Conservation (phyloP, 1,140 invertebrate genomes). For the Archegozetes longisetosus region DNA sequence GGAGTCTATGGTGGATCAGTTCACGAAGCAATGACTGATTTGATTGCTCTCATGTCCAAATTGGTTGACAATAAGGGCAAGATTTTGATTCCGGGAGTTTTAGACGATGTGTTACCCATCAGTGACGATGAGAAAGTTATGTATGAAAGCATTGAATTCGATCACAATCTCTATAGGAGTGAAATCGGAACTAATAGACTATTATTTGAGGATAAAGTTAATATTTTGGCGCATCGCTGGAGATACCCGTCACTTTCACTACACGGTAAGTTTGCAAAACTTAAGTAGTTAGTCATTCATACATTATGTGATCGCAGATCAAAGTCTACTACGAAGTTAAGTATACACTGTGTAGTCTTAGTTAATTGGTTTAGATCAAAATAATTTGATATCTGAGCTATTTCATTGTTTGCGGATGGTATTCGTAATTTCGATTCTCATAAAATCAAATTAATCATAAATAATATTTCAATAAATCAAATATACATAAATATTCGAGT, state of each 20-base stretch:
- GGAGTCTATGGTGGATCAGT: conserved; percentile 76
- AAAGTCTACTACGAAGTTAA: too few species aligned
- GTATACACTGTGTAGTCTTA: too few species aligned
- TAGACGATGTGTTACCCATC: conserved; percentile 57
- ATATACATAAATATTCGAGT: too few species aligned
- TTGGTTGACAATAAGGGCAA: conserved; percentile 68
- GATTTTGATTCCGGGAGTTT: conserved; percentile 60
- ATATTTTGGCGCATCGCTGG: conserved; percentile 77
- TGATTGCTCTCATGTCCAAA: conserved; percentile 64
- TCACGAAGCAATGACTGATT: conserved; percentile 71
- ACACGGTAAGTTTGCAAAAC: too few species aligned
- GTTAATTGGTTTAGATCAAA: too few species aligned
- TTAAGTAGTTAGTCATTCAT: too few species aligned
- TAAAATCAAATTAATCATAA: too few species aligned
- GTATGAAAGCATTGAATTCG: conserved; percentile 80
- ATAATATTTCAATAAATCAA: too few species aligned
- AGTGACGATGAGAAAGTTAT: conserved; percentile 54
- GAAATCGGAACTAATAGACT: conserved; percentile 42
- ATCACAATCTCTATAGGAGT: conserved; percentile 52
- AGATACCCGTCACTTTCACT: conserved; percentile 72
- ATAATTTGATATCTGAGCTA: too few species aligned
- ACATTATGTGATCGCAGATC: too few species aligned
- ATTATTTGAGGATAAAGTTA: conserved; percentile 23
- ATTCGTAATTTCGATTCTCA: too few species aligned
- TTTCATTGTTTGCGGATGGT: too few species aligned